Conservation (phyloP, 2,113 vertebrate genomes). For the Elephantulus edwardii region DNA sequence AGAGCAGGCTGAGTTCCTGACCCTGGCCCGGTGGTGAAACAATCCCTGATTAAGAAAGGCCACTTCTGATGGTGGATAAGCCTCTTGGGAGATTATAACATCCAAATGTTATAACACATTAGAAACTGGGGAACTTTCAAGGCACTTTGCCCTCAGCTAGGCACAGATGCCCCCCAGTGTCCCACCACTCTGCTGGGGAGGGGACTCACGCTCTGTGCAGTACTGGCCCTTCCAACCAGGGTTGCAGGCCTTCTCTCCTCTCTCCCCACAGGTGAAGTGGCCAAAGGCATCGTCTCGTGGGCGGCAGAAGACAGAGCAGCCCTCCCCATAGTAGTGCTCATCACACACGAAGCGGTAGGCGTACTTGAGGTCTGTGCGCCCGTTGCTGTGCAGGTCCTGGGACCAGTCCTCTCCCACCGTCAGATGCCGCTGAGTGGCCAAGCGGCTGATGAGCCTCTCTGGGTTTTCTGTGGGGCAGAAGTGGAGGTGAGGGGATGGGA, state of each 20-base stretch:
- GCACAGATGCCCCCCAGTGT: neutral
- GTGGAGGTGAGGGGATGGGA: neutral
- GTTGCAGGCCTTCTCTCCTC: constrained; percentile 96
- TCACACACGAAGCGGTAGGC: constrained; percentile 97
- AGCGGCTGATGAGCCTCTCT: constrained; percentile 94
- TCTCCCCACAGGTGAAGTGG: constrained; percentile 97
- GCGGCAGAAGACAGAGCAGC: constrained; percentile 97
- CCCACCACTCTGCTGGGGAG: too few species aligned
- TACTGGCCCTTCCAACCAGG: constrained; percentile 98
- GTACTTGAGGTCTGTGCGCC: constrained; percentile 95
- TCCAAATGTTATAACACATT: too few species aligned
- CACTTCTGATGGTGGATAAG: constrained; percentile 51
- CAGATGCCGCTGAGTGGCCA: constrained; percentile 96
- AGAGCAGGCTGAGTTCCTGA: constrained; percentile 56
- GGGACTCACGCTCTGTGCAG: constrained; percentile 95
- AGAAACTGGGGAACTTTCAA: neutral
- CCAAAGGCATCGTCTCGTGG: constrained; percentile 96
- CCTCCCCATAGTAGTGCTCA: constrained; percentile 97
- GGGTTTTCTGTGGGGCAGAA: constrained; percentile 89
- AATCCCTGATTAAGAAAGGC: constrained; percentile 65
- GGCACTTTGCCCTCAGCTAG: neutral
- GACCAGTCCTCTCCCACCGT: constrained; percentile 97
- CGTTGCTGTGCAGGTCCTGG: constrained; percentile 93
- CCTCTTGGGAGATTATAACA: neutral
- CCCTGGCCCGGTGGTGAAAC: constrained; percentile 53